phyloP scores from a whole-genome alignment of 2,113 vertebrate genomes.

The Protomyctophum bolini region DNA sequence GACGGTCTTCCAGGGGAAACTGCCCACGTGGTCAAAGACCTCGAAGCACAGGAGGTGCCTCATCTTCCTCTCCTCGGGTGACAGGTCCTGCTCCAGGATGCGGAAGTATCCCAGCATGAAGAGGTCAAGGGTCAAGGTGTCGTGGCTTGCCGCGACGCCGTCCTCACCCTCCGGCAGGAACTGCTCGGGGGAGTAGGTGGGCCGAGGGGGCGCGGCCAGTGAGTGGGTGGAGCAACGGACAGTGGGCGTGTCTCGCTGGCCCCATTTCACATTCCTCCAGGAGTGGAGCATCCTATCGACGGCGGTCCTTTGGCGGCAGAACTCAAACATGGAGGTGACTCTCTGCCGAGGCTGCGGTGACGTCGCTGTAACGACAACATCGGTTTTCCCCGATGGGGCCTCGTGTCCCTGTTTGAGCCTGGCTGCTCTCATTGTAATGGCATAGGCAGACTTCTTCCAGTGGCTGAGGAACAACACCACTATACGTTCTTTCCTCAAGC shows the following conservation, averaged over 20 bases:
- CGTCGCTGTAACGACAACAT: not conserved
- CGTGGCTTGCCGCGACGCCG: slow-evolving; percentile 74
- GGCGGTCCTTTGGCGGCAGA: slow-evolving; percentile 80
- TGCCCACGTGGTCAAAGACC: slow-evolving; percentile 90
- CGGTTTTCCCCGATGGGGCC: slow-evolving; percentile 10
- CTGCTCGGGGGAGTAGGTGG: slow-evolving; percentile 86
- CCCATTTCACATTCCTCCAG: slow-evolving; percentile 75
- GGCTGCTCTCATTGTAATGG: slow-evolving; percentile 70
- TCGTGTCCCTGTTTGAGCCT: slow-evolving; percentile 57
- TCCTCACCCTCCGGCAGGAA: slow-evolving; percentile 81
- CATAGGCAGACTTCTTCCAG: slow-evolving; percentile 89
- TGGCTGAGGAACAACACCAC: slow-evolving; percentile 90
- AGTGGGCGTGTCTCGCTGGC: slow-evolving; percentile 6
- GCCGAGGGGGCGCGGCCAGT: slow-evolving; percentile 53
- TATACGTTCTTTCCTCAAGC: slow-evolving; percentile 88
- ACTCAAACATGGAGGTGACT: slow-evolving; percentile 63
- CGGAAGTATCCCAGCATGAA: slow-evolving; percentile 97
- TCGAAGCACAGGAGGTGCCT: slow-evolving; percentile 95
- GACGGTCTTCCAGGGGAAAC: slow-evolving; percentile 84
- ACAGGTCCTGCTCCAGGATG: slow-evolving; percentile 89
- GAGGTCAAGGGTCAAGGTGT: slow-evolving; percentile 87
- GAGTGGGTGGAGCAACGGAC: slow-evolving; percentile 25
- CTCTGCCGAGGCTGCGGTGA: slow-evolving; percentile 30
- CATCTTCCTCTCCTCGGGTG: slow-evolving; percentile 85
- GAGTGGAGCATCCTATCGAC: slow-evolving; percentile 82